Evolutionary conservation across 2,113 vertebrate genomes (phyloP), one percentile per base, ranked within the genome.

Genomic region (Platysternon megacephalum): DNA sequence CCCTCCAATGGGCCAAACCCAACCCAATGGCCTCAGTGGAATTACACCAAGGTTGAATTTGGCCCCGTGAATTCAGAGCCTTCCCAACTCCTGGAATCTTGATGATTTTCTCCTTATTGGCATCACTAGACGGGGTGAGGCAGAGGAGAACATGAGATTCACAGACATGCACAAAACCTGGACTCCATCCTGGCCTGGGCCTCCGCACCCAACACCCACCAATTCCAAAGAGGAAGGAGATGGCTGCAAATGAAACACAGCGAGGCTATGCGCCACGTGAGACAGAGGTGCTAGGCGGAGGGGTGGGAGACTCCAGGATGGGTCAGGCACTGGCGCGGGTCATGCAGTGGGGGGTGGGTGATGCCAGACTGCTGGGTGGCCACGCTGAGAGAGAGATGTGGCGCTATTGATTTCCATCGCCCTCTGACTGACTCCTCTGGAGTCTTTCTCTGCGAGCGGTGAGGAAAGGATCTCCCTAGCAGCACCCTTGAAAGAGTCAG

Each of bases 121-220:
- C 11, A 53, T 93, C 93, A 93, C 95, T 79, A 95, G 95, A 97
- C 86, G 93, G 94, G 89, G 94, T 28, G 44, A 85, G 55, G 89
- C 44, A 76, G 91, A 95, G 90, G 65, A 46, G 90, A 81, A 92
- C 3, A 16, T 3, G n/a, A 26, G 49, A 8, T 29, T 78, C 5
- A 39, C 4, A 39, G 86, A 84, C 46, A 61, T 3, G 84, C 89
- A 81, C 48, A 14, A 22, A 26, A 2, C 82, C 65, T 39, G 28
- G 22, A 39, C 22, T 14, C 26, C 39, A 52, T 49, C 91, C 90
- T 5, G 14, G 51, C n/a, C 58, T 32, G 32, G 10, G 11, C 74
- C 79, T 68, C 74, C 3, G 8, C 32, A 53, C 21, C 26, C 7
- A 16, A 8, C 12, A 81, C 11, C 85, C 81, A 74, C 2, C 35